Conservation (phyloP, 2,113 vertebrate species). For the Aegypius monachus region DNA sequence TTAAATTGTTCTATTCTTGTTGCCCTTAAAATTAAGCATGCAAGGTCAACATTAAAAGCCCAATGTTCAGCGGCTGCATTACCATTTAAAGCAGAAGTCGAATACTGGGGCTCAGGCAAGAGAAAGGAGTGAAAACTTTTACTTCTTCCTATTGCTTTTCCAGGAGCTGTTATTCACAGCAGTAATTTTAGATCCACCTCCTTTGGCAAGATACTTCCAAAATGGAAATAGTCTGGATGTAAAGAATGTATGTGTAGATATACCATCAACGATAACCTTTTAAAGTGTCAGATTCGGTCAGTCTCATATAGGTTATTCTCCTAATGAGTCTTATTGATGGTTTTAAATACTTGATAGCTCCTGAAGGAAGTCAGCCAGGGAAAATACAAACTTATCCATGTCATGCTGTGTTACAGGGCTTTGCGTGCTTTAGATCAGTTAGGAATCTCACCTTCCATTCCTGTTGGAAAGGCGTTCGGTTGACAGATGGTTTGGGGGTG, state of each 20-base stretch:
- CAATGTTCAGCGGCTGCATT: background rate
- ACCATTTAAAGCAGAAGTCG: background rate
- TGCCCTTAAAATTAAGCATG: slow-evolving; percentile 11
- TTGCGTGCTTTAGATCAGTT: background rate
- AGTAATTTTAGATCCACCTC: background rate
- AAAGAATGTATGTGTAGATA: background rate
- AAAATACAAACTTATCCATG: fast-evolving
- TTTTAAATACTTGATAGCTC: background rate
- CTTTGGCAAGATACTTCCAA: background rate
- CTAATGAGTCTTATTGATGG: background rate
- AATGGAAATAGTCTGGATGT: background rate
- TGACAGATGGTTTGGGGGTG: background rate
- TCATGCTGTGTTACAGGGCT: background rate
- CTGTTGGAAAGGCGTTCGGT: background rate
- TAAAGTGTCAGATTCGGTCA: background rate
- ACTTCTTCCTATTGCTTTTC: background rate
- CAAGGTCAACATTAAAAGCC: background rate
- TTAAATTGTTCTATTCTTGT: background rate
- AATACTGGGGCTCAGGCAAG: background rate
- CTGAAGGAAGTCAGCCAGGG: background rate
- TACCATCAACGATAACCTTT: background rate
- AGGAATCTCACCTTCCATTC: background rate
- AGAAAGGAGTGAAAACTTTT: background rate
- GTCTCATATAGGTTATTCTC: background rate
- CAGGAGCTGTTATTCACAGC: background rate